Conservation (phyloP, 2,797 vertebrate species). For the Thamnophis elegans region DNA sequence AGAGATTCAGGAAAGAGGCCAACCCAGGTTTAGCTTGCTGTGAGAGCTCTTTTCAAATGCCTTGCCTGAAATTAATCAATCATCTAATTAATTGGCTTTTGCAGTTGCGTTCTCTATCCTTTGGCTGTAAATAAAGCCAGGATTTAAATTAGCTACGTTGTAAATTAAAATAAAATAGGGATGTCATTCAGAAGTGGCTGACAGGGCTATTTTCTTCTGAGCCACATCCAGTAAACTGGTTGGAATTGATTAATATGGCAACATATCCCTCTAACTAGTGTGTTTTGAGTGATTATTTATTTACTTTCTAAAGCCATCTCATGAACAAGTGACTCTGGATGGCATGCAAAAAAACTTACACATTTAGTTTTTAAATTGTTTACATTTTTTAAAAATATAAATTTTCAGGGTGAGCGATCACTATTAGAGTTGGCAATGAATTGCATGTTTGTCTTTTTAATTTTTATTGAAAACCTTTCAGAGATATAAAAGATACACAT, state of each 20-base stretch:
- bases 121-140: not conserved
- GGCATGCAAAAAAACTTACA: not conserved
- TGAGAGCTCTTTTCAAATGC: not conserved
- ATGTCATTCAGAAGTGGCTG: not conserved
- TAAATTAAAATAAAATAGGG: conserved; percentile 14
- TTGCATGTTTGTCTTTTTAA: not conserved
- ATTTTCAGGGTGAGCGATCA: not conserved
- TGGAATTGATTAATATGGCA: not conserved
- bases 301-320: not conserved
- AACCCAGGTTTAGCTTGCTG: not conserved
- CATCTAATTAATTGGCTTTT: not conserved
- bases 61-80: not conserved
- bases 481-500: not conserved
- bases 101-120: not conserved
- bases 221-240: not conserved
- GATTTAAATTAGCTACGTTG: not conserved
- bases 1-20: not conserved
- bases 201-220: not conserved
- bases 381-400: not conserved
- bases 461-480: not conserved
- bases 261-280: not conserved
- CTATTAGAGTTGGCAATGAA: not conserved
- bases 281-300: not conserved
- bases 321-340: not conserved
- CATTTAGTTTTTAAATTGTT: not conserved